Conservation (phyloP, 2,113 vertebrate species). For the Chionomys nivalis region DNA sequence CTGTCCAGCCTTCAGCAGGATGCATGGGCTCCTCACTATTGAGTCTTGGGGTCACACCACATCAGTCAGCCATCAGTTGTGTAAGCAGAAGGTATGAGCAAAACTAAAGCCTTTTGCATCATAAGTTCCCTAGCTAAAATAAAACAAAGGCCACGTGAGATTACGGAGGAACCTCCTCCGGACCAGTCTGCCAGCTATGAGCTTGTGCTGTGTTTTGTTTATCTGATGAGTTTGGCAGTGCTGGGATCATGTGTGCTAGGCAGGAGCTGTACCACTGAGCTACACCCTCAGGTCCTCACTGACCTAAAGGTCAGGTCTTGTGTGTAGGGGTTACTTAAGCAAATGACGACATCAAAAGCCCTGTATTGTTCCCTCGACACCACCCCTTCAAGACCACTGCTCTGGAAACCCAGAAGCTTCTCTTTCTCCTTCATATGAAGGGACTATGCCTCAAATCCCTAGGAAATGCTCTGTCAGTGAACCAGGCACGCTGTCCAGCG, state of each 20-base stretch:
- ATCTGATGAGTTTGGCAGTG: not conserved
- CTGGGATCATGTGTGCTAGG: not conserved
- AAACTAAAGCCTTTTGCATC: not conserved
- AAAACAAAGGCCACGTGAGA: not conserved
- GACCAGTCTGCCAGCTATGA: not conserved
- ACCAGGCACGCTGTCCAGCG: not conserved
- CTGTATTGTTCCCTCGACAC: not conserved
- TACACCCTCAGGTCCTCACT: not conserved
- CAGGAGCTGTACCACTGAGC: not conserved
- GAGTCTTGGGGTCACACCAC: not conserved
- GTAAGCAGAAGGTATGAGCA: not conserved
- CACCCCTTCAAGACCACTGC: not conserved
- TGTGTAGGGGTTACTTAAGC: not conserved
- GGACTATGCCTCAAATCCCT: not conserved
- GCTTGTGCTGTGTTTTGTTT: not conserved
- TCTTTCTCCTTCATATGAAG: not conserved
- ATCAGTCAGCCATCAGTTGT: not conserved
- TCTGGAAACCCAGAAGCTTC: slow-evolving; percentile 4
- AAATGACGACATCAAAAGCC: not conserved
- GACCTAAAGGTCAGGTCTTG: not conserved
- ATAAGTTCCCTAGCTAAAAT: not conserved
- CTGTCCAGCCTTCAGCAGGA: not conserved
- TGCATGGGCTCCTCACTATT: not conserved
- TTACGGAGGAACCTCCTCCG: not conserved
- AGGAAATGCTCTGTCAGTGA: not conserved